Base-by-base conservation (phyloP, 2,113 vertebrate species). In the Hirundichthys speculiger region DNA sequence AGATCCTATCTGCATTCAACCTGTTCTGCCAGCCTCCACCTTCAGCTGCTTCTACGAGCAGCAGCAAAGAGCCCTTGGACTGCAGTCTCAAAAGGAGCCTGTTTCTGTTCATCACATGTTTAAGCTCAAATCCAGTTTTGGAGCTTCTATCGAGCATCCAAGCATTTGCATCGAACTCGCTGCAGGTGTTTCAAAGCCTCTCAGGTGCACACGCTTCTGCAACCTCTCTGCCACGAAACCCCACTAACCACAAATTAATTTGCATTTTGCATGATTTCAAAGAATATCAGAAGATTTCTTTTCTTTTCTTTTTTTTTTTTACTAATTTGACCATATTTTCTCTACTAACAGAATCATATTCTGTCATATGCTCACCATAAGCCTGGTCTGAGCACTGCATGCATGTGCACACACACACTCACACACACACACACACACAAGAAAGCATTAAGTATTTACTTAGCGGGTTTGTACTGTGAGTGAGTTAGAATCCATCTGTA, bases 1-100 rank as follows among this genome's bases (percentile, higher is more conserved):
- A 86, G 87, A 90, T 89, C 67, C 85, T 90, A 89, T 91, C 90
- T 85, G 82, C 77, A 82, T 82, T 76, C 83, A 89, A 66, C 64
- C 60, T 19, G 27, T 83, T 82, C 73, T 71, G 69, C 74, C 84
- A 82, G 80, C 73, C 61, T 84, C 68, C 73, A 72, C 49, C 66
- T 79, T 67, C 68, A 71, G 75, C 68, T 76, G 55, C 69, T 66
- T 54, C 22, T 10, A 45, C 8, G n/a, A 38, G 52, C 66, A 69
- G 43, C 65, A 69, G 66, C 3, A 49, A 62, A n/a, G 40, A 60
- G 43, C 65, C 49, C 16, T 8, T 46, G 49, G 64, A 70, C 25
- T 5, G 46, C 46, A 59, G 62, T 52, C 47, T 34, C 27, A 40
- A 57, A 67, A 63, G 51, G 39, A 59, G 51, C 45, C 55, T 30